Evolutionary conservation across 2,113 vertebrate species (phyloP).

Genomic region (Odobenus rosmarus): DNA sequence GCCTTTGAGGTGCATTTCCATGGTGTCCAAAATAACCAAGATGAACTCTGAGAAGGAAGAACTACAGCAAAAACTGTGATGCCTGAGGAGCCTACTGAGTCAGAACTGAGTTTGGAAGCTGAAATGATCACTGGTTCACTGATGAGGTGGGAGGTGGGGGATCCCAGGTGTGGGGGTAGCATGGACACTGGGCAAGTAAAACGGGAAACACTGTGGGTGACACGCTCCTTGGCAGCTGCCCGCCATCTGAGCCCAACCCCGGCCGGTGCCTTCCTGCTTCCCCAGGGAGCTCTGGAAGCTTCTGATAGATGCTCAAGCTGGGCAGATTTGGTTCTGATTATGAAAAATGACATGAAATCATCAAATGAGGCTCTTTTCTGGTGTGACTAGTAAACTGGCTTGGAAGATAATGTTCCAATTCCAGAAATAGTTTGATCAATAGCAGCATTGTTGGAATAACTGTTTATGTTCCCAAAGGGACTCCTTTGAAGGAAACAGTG

Average conservation of each 20-base stretch:
- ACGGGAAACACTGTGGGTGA: neutral
- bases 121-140: neutral
- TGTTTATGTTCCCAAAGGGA: neutral
- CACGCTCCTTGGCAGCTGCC: too few species aligned
- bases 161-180: too few species aligned
- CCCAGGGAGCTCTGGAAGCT: neutral
- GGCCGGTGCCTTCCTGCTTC: neutral
- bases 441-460: neutral
- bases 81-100: neutral
- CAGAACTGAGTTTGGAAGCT: neutral
- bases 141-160: neutral
- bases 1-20: neutral
- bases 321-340: neutral
- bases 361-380: neutral
- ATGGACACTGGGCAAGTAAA: neutral
- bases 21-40: neutral
- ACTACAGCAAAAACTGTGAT: neutral
- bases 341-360: neutral
- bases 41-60: neutral
- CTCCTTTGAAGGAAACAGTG: neutral
- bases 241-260: neutral
- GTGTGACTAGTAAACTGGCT: neutral
- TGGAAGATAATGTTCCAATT: neutral
- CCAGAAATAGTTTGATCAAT: constrained; percentile 40
- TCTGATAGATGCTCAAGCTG: neutral